Conservation (phyloP, 2,888 invertebrate species). For the Pseudococcus jackbeardsleyi region DNA sequence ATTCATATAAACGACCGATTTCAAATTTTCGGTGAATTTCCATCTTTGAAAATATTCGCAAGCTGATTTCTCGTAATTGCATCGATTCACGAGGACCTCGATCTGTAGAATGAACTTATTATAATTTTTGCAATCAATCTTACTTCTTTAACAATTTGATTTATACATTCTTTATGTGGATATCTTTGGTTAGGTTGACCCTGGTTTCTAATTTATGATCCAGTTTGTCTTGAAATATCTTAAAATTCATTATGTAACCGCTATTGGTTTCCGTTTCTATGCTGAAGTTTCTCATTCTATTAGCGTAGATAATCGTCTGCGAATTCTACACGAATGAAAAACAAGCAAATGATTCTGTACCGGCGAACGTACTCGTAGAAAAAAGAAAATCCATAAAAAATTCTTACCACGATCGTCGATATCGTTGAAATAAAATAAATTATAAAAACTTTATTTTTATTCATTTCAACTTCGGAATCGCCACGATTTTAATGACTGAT, state of each 20-base stretch:
- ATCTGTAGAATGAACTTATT: neutral
- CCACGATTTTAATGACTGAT: too few species aligned
- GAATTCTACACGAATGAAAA: neutral
- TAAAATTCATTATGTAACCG: neutral
- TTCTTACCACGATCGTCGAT: too few species aligned
- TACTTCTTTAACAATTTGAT: too few species aligned
- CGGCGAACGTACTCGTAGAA: too few species aligned
- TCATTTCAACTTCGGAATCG: too few species aligned
- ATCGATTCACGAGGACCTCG: neutral
- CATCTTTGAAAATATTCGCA: constrained; percentile 34
- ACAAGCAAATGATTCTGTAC: too few species aligned
- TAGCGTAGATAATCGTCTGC: neutral
- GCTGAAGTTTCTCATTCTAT: neutral
- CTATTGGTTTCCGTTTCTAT: neutral
- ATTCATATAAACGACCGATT: constrained; percentile 18
- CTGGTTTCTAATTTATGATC: neutral
- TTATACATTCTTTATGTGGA: neutral
- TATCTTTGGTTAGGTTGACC: neutral
- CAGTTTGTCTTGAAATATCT: neutral
- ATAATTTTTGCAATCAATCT: too few species aligned
- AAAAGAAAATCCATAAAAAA: too few species aligned
- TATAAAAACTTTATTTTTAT: too few species aligned
- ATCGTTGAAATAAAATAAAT: too few species aligned
- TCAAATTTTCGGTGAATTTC: neutral
- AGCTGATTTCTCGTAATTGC: neutral